phyloP scores from a whole-genome alignment of 2,113 vertebrate species.

The Vanacampus margaritifer region DNA sequence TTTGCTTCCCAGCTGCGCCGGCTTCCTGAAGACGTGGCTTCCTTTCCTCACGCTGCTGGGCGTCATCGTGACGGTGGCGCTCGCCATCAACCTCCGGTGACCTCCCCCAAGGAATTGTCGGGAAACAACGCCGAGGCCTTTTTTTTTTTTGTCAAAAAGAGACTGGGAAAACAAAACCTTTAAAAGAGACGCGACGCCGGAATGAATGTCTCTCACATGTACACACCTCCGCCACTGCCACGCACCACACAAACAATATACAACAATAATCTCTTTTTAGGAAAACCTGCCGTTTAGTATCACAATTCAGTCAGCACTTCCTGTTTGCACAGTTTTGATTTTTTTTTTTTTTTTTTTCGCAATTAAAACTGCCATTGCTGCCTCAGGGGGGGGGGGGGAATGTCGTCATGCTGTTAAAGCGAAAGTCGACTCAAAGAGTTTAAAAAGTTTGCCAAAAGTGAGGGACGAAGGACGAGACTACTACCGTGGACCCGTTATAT shows the following conservation, averaged over 20 bases:
- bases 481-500: not conserved
- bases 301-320: slow-evolving; percentile 38
- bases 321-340: slow-evolving; percentile 31
- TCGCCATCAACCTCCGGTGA: slow-evolving; percentile 88
- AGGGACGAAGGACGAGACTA: no score
- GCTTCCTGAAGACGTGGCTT: slow-evolving; percentile 96
- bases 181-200: not conserved
- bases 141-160: not conserved
- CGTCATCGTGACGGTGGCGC: slow-evolving; percentile 75
- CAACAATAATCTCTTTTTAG: not conserved
- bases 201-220: not conserved
- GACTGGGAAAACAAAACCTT: not conserved
- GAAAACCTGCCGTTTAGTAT: slow-evolving; percentile 33
- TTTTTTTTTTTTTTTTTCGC: not conserved
- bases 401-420: not conserved
- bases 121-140: not conserved
- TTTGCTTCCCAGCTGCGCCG: slow-evolving; percentile 74
- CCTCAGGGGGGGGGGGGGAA: not conserved
- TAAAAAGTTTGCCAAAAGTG: not conserved
- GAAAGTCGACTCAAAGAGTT: slow-evolving; percentile 30
- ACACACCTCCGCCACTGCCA: slow-evolving; percentile 1
- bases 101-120: slow-evolving; percentile 5
- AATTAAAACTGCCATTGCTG: not conserved
- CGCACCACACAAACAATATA: slow-evolving; percentile 16
- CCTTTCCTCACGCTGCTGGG: slow-evolving; percentile 85